Evolutionary conservation across 2,797 vertebrate genomes (phyloP).

Genomic region (Malurus splendens): DNA sequence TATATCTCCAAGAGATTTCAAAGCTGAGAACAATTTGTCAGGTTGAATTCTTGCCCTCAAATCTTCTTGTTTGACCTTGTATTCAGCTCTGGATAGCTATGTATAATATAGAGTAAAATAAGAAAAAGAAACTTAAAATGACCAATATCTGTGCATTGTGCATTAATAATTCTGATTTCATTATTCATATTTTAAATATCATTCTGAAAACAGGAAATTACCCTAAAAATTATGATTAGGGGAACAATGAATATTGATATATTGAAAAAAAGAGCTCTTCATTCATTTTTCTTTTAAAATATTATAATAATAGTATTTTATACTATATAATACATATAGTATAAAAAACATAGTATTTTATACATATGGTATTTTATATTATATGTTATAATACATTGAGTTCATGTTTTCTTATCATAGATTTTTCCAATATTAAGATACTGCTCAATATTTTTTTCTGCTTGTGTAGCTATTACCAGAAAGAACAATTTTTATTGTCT

Average conservation of each 20-base stretch:
- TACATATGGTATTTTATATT: background rate
- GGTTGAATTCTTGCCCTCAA: background rate
- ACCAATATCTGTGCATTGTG: background rate
- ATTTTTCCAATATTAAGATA: background rate
- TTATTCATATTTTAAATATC: background rate
- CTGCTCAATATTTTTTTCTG: rapidly evolving
- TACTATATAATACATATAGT: too few relatives aligned
- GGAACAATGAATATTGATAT: background rate
- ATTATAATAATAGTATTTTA: background rate
- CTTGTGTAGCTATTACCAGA: background rate
- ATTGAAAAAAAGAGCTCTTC: rapidly evolving
- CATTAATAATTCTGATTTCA: background rate
- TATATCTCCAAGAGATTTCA: background rate
- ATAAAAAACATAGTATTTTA: too few relatives aligned
- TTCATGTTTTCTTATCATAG: background rate
- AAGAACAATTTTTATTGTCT: background rate
- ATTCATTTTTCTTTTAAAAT: background rate
- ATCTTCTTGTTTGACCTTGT: background rate
- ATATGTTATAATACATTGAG: background rate
- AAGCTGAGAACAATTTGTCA: background rate
- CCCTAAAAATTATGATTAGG: background rate
- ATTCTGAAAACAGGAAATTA: background rate
- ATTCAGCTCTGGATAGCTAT: background rate
- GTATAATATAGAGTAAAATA: background rate
- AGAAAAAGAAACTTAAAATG: background rate